These are phyloP conservation scores for Cavia aperea DNA, from an alignment of 2,113 vertebrate species.

Conservation along the genomic window DNA sequence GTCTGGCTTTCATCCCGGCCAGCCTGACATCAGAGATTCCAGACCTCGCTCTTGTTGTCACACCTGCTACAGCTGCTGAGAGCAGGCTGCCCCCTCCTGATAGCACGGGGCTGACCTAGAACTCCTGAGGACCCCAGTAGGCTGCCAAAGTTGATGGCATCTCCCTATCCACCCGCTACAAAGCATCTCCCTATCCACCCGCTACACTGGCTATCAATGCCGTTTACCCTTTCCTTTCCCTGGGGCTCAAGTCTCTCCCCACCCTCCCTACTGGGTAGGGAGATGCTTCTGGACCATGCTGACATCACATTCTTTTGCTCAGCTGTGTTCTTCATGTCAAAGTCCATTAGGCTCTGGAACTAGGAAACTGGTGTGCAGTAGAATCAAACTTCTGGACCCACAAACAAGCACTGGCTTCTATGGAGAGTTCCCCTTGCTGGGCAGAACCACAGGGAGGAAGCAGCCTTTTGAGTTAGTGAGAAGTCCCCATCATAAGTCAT, in stretches of 20 bases:
- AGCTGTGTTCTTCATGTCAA: not conserved
- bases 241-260: not conserved
- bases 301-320: not conserved
- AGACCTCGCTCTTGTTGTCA: not conserved
- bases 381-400: not conserved
- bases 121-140: not conserved
- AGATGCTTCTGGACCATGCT: not conserved
- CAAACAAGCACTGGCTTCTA: not conserved
- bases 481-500: not conserved
- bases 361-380: not conserved
- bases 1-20: slow-evolving; percentile 33
- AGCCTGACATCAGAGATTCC: slow-evolving; percentile 10
- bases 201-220: not conserved
- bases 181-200: not conserved
- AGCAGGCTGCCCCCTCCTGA: not conserved
- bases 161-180: not conserved
- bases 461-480: not conserved
- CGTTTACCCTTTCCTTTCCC: not conserved
- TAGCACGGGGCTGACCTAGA: not conserved
- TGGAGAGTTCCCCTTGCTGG: not conserved
- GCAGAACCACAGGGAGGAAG: not conserved
- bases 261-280: rapidly evolving
- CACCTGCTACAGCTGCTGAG: slow-evolving; percentile 3
- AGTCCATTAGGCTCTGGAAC: not conserved
- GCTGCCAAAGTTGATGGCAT: not conserved